Evolutionary conservation across 2,888 invertebrate species (phyloP).

Genomic region (Lycia hirtaria): DNA sequence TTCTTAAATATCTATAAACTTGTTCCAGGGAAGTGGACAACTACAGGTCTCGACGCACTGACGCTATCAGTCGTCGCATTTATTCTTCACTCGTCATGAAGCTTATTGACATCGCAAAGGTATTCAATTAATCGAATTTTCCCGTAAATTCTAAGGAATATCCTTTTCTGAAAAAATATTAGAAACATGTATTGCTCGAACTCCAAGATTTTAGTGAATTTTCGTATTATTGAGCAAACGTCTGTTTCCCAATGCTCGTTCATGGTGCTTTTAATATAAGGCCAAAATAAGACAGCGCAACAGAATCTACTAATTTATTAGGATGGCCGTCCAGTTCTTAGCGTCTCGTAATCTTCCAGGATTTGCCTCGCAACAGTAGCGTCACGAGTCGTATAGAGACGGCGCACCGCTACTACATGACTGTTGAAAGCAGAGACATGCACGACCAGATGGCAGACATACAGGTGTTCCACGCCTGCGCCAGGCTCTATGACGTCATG

Average conservation of each 20-base stretch:
- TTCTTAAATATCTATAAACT: no score
- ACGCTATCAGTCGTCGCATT: slow-evolving; percentile 73
- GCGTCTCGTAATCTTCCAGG: slow-evolving; percentile 58
- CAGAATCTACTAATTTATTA: no score
- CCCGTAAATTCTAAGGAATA: no score
- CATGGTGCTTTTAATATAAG: no score
- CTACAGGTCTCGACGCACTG: slow-evolving; percentile 70
- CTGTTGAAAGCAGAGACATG: slow-evolving; percentile 69
- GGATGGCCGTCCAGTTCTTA: no score
- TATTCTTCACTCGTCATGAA: slow-evolving; percentile 78
- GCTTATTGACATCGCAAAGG: slow-evolving; percentile 78
- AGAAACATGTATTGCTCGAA: no score
- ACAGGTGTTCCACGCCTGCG: slow-evolving; percentile 73
- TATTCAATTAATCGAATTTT: no score
- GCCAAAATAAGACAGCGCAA: no score
- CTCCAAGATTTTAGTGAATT: no score
- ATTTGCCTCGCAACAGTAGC: slow-evolving; percentile 63
- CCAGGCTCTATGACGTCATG: slow-evolving; percentile 70
- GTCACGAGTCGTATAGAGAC: slow-evolving; percentile 62
- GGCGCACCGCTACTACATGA: slow-evolving; percentile 72
- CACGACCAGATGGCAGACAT: slow-evolving; percentile 77
- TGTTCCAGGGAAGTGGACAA: slow-evolving; percentile 73
- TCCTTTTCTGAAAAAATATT: no score
- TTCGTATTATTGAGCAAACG: no score
- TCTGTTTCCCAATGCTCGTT: no score